Conservation (phyloP, 2,113 vertebrate genomes). For the Felis chaus region DNA sequence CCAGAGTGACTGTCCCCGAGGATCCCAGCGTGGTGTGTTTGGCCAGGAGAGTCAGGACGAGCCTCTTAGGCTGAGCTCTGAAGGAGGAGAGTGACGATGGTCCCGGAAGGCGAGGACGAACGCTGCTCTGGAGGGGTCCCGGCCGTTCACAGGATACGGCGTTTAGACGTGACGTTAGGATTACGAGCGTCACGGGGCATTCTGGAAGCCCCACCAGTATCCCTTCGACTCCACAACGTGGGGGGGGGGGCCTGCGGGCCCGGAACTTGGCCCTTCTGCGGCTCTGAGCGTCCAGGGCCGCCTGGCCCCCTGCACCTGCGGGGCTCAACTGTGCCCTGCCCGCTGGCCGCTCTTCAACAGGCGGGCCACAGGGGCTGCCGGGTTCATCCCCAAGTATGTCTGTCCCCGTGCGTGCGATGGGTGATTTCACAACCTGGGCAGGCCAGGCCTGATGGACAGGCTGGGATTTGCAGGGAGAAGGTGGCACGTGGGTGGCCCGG, state of each 20-base stretch:
- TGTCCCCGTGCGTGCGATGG: fast-evolving
- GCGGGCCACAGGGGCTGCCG: fast-evolving
- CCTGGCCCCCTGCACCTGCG: fast-evolving
- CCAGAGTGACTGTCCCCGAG: not conserved
- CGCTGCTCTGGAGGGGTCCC: fast-evolving
- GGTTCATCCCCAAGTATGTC: fast-evolving
- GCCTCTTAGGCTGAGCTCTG: not conserved
- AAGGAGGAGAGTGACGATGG: not conserved
- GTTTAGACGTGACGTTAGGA: fast-evolving
- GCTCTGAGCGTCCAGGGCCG: fast-evolving
- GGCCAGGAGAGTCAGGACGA: no score
- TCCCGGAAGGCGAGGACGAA: not conserved
- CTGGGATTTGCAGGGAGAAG: not conserved
- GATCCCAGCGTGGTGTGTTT: no score
- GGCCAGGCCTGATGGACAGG: not conserved
- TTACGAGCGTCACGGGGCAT: fast-evolving
- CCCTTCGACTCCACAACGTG: not conserved
- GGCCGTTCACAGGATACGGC: fast-evolving
- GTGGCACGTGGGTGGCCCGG: fast-evolving
- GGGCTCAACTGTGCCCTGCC: not conserved
- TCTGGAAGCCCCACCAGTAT: not conserved
- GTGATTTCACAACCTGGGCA: not conserved
- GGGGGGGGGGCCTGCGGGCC: not conserved
- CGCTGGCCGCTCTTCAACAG: fast-evolving
- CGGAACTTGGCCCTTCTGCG: not conserved